Evolutionary conservation across 2,888 invertebrate genomes (phyloP).

Genomic region (Drosophila emarginata): DNA sequence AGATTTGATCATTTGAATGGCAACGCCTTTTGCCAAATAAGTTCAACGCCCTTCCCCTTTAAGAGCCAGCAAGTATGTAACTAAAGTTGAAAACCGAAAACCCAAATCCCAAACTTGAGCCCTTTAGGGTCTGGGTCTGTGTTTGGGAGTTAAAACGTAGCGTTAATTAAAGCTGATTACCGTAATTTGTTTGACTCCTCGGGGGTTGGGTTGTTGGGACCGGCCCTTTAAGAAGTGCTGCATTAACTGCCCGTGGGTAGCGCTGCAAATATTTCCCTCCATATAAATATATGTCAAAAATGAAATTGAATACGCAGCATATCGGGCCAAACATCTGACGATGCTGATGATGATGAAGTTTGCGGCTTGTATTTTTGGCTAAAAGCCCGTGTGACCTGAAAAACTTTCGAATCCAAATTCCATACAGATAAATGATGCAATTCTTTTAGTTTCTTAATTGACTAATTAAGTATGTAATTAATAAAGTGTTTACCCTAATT

Average conservation of each 20-base stretch:
- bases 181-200: conserved; percentile 70
- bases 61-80: conserved; percentile 27
- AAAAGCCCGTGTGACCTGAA: conserved; percentile 63
- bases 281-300: conserved; percentile 38
- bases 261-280: conserved; percentile 55
- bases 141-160: conserved; percentile 58
- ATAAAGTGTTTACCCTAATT: conserved; percentile 32
- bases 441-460: conserved; percentile 51
- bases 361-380: conserved; percentile 22
- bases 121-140: conserved; percentile 35
- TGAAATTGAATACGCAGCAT: conserved; percentile 51
- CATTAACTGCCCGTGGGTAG: conserved; percentile 26
- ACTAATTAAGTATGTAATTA: conserved; percentile 45
- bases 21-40: conserved; percentile 62
- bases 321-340: conserved; percentile 8
- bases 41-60: conserved; percentile 56
- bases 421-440: conserved; percentile 73
- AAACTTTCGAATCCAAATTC: conserved; percentile 58
- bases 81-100: conserved; percentile 17
- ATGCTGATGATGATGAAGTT: neutral
- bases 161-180: conserved; percentile 75
- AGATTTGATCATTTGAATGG: conserved; percentile 57
- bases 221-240: conserved; percentile 55
- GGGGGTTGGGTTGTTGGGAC: conserved; percentile 35
- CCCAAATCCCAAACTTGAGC: conserved; percentile 14